phyloP scores from a whole-genome alignment of 2,113 vertebrate genomes.

The Chauna torquata region DNA sequence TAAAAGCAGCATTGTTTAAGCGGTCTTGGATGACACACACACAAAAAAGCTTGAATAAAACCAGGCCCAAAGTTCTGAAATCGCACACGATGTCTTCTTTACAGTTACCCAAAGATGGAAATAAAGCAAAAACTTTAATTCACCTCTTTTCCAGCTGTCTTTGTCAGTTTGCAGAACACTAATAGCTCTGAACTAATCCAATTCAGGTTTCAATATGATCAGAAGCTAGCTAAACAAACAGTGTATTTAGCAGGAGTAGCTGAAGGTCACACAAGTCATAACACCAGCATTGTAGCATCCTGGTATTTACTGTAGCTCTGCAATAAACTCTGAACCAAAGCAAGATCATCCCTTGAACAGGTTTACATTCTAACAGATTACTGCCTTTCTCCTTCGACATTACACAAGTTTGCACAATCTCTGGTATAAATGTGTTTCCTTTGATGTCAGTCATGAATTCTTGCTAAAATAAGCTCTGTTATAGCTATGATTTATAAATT shows the following conservation, averaged over 20 bases:
- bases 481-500: conserved; percentile 37
- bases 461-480: background rate
- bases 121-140: background rate
- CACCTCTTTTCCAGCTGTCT: background rate
- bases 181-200: background rate
- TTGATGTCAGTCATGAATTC: conserved; percentile 30
- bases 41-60: background rate
- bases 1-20: background rate
- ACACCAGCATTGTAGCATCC: background rate
- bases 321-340: background rate
- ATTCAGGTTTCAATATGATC: background rate
- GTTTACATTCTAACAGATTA: background rate
- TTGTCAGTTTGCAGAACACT: background rate
- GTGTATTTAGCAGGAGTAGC: background rate
- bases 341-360: background rate
- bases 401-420: background rate
- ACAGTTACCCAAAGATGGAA: background rate
- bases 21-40: background rate
- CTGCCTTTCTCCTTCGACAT: background rate
- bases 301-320: background rate
- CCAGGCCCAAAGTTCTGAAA: background rate
- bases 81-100: background rate
- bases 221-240: background rate
- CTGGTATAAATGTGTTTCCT: background rate
- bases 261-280: background rate